A percentile compares a stretch with the other conserved stretches of the same genome.
Evolutionary conservation across 2,888 invertebrate species (phyloP).

Genomic region (Clusia tigrina): DNA sequence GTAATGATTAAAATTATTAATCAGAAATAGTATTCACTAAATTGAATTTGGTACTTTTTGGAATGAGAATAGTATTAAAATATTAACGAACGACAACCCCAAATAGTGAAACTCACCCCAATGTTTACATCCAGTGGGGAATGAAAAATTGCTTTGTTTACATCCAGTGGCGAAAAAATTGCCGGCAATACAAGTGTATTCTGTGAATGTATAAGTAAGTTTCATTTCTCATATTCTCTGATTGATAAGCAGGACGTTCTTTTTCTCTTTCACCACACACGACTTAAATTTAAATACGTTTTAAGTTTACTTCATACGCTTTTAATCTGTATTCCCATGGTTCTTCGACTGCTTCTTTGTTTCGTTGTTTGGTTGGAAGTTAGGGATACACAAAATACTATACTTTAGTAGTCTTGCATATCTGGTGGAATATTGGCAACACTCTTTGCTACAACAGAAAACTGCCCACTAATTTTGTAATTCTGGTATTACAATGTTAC

Average conservation of each 20-base stretch:
- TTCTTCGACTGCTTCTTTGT: slow-evolving; percentile 5
- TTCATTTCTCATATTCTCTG: neutral
- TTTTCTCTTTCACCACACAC: neutral
- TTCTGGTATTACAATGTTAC: slow-evolving; percentile 25
- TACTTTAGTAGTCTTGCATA: neutral
- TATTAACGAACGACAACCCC: too few relatives aligned
- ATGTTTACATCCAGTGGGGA: too few relatives aligned
- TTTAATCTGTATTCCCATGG: slow-evolving; percentile 47
- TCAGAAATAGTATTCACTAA: too few relatives aligned
- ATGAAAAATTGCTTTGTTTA: too few relatives aligned
- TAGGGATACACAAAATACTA: neutral
- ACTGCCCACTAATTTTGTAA: neutral
- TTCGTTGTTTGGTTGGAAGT: neutral
- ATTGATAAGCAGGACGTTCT: neutral
- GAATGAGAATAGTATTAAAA: too few relatives aligned
- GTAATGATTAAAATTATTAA: too few relatives aligned
- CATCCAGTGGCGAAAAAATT: too few relatives aligned
- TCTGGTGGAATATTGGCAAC: slow-evolving; percentile 17
- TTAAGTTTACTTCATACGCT: slow-evolving; percentile 53
- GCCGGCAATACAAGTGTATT: too few relatives aligned
- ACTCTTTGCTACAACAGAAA: slow-evolving; percentile 2
- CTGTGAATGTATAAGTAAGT: too few relatives aligned
- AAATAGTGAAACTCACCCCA: too few relatives aligned
- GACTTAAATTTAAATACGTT: slow-evolving; percentile 45
- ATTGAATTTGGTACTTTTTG: too few relatives aligned